These are phyloP conservation scores for Dinothrombium tinctorium DNA, from an alignment of 1,140 invertebrate species.

Conservation along the genomic window DNA sequence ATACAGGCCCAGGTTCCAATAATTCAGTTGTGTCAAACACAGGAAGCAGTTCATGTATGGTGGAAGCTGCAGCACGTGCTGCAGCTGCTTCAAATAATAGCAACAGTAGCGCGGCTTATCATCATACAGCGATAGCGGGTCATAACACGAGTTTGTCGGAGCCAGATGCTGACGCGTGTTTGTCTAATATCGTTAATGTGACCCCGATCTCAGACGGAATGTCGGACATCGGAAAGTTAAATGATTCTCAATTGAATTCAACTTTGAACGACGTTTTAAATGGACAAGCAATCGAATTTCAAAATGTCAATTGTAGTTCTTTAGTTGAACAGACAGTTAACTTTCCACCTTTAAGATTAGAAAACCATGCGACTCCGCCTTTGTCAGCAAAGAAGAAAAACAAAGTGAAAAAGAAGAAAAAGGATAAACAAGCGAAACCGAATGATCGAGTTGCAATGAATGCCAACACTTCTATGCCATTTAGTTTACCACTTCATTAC, in stretches of 20 bases:
- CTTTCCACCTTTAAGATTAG: not conserved
- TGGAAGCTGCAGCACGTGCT: not conserved
- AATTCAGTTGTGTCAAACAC: not conserved
- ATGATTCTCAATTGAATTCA: conserved; percentile 1
- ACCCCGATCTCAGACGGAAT: not conserved
- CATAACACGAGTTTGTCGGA: not conserved
- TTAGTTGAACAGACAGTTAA: not conserved
- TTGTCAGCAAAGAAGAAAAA: no score
- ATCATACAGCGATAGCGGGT: not conserved
- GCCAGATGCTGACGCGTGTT: conserved; percentile 1
- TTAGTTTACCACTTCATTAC: no score
- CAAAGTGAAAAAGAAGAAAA: no score
- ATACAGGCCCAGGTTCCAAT: not conserved
- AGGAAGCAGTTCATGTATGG: conserved; percentile 3
- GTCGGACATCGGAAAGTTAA: not conserved
- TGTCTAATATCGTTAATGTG: conserved; percentile 2
- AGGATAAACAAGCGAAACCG: no score
- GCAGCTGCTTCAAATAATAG: not conserved
- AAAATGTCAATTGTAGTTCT: not conserved
- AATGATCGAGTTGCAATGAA: no score
- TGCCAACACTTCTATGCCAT: no score
- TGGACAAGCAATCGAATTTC: conserved; percentile 1
- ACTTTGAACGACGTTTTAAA: not conserved
- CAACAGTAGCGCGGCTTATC: not conserved
- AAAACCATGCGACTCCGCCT: not conserved